Base-by-base conservation (phyloP, 2,888 invertebrate species). In the Athalia cordata region DNA sequence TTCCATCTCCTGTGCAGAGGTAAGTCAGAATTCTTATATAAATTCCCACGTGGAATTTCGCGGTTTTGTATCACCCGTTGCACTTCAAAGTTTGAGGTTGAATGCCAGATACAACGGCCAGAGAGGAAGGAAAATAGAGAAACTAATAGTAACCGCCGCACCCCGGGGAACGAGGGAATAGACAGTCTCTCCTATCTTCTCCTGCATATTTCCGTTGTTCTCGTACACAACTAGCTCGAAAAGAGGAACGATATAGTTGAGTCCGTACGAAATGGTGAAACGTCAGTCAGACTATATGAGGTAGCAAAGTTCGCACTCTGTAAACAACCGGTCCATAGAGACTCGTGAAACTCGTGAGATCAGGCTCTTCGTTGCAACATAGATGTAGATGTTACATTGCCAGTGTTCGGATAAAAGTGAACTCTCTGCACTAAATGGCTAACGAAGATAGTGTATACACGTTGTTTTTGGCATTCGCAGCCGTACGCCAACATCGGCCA, bases 1-100 rank as follows among this genome's bases (percentile, higher is more conserved):
- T 90, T 95, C 95, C 87, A 94, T 94, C 88, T 93, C 94, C 86
- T 97, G 96, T 89, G 95, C 97, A 83, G 96, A 97, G 95, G 97
- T 97, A 91, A 92, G 91, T 88, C 68, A 62, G 49, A 45, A 11
- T 43, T 3, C 13, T 45, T 7, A 45, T n/a, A n/a, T n/a, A n/a
- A 57, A 57, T n/a, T 64, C 64, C n/a, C 29, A 64, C n/a, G 7
- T 64, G 11, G n/a, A n/a, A 64, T 64, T 64, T 64, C n/a, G 9
- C 43, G n/a, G n/a, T 29, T 8, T 9, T 64, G 7, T 11, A 52
- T 7, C 52, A 52, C 52, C 52, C 52, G 8, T 7, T 52, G 11
- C 52, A 52, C 52, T 52, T 29, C 29, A 29, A 29, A 29, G 29
- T 29, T 29, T 29, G 29, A 29, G 29, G 29, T 29, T 29, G 29